Conservation (phyloP, 2,888 invertebrate genomes). For the Philonicus albiceps region DNA sequence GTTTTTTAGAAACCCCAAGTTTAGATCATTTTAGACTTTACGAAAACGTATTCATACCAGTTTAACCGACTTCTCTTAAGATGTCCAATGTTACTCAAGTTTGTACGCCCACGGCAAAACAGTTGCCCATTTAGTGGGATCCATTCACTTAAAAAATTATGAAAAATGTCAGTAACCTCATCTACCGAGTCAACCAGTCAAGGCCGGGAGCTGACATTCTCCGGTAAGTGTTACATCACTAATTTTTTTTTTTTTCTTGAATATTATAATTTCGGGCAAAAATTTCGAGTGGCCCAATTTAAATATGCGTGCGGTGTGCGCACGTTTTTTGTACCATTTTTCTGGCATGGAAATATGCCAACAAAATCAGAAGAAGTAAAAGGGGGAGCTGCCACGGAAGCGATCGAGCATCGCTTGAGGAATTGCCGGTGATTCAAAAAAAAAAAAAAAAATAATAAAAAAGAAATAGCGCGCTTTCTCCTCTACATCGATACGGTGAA, state of each 20-base stretch:
- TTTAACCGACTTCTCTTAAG: not conserved
- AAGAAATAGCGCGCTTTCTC: not conserved
- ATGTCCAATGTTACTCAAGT: not conserved
- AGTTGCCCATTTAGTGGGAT: not conserved
- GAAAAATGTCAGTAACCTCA: slow-evolving; percentile 28
- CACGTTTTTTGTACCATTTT: not conserved
- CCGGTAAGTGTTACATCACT: slow-evolving; percentile 7
- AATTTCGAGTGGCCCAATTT: not conserved
- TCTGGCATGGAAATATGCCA: not conserved
- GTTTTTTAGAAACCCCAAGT: not conserved
- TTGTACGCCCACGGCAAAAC: not conserved
- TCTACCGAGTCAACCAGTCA: not conserved
- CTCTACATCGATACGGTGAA: not conserved
- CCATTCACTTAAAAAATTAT: not conserved
- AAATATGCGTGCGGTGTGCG: not conserved
- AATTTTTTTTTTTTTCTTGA: not conserved
- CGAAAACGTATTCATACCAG: not conserved
- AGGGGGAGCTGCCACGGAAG: not conserved
- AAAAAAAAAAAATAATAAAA: not conserved
- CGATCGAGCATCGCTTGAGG: not conserved
- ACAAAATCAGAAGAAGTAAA: not conserved
- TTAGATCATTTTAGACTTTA: not conserved
- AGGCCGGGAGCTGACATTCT: slow-evolving; percentile 25
- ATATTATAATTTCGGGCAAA: not conserved
- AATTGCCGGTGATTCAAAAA: not conserved